These are phyloP conservation scores for Chymomyza procnemis DNA, from an alignment of 2,888 invertebrate species.

Conservation along the genomic window DNA sequence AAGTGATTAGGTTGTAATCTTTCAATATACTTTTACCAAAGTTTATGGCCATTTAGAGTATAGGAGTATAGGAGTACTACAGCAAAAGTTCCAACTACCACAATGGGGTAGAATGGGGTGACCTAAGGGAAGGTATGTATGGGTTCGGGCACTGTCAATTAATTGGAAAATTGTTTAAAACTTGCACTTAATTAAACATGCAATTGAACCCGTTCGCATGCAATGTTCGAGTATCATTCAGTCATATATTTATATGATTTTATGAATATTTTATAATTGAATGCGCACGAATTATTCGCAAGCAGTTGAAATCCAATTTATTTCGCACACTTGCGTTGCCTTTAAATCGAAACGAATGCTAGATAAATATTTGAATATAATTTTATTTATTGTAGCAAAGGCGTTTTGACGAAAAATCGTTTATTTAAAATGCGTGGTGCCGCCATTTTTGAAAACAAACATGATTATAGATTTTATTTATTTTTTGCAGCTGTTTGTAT, in stretches of 20 bases:
- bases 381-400: background rate
- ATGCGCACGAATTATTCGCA: background rate
- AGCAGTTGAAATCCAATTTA: conserved; percentile 1
- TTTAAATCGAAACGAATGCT: background rate
- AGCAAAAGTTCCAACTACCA: background rate
- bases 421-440: background rate
- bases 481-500: background rate
- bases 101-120: too few species aligned
- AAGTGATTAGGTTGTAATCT: conserved; percentile 56
- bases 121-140: background rate
- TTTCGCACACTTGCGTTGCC: background rate
- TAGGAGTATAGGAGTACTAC: background rate
- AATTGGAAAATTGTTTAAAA: background rate
- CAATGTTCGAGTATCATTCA: too few species aligned
- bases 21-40: conserved; percentile 45
- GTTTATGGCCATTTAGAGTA: conserved; percentile 18
- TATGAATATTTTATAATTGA: background rate
- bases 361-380: background rate
- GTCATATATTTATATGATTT: background rate
- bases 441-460: background rate
- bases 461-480: background rate
- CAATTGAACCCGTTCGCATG: background rate
- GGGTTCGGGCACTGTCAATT: background rate
- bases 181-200: background rate
- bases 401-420: background rate